Evolutionary conservation across 1,140 invertebrate species (phyloP).

Genomic region (Halictus rubicundus): DNA sequence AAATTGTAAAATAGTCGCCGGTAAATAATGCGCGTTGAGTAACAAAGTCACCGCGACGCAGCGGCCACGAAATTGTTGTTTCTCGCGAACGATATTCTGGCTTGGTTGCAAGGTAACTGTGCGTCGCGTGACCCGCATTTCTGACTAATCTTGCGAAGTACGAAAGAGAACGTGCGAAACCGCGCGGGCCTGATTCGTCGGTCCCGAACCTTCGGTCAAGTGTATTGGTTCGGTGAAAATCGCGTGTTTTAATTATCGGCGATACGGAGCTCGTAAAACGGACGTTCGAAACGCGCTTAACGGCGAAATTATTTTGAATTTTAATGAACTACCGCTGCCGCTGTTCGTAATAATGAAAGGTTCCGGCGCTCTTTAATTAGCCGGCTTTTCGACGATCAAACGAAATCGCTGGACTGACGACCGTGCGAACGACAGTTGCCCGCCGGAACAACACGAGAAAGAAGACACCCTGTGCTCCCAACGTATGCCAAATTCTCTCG

Average conservation of each 20-base stretch:
- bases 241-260: slow-evolving; percentile 42
- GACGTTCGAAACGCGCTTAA: neutral
- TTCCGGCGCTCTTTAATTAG: slow-evolving; percentile 19
- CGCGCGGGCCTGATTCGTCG: slow-evolving; percentile 26
- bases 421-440: neutral
- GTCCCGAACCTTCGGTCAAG: slow-evolving; percentile 6
- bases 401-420: slow-evolving; percentile 3
- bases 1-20: too few relatives aligned
- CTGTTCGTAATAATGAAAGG: slow-evolving; percentile 5
- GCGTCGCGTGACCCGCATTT: neutral
- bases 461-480: neutral
- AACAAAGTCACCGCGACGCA: neutral
- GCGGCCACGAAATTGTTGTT: neutral
- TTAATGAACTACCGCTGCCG: slow-evolving; percentile 23
- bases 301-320: slow-evolving; percentile 11
- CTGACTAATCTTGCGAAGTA: neutral
- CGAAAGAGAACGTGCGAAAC: slow-evolving; percentile 30
- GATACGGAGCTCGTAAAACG: neutral
- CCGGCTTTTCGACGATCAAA: neutral
- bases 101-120: neutral
- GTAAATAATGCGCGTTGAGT: too few relatives aligned
- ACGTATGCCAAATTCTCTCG: slow-evolving; percentile 3
- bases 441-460: neutral
- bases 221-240: slow-evolving; percentile 8
- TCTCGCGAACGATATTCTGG: slow-evolving; percentile 1